Conservation (phyloP, 2,888 invertebrate species). For the Antitype chi region DNA sequence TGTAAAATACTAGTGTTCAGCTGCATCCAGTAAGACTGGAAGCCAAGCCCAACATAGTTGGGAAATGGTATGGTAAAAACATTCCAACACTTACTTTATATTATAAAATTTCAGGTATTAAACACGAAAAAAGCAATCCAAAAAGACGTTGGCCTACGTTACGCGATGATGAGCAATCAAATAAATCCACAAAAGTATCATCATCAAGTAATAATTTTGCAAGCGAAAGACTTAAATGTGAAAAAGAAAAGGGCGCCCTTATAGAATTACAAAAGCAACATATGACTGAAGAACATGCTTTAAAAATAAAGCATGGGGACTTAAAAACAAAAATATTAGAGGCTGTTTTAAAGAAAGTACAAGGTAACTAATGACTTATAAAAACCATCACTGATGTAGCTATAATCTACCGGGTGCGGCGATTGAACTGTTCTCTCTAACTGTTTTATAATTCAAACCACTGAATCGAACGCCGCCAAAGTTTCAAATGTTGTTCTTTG, state of each 20-base stretch:
- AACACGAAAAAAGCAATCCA: conserved; percentile 20
- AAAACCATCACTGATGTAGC: neutral
- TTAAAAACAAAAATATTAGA: conserved; percentile 38
- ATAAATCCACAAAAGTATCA: conserved; percentile 12
- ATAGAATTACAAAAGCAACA: conserved; percentile 22
- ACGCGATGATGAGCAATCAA: conserved; percentile 6
- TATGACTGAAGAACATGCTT: conserved; percentile 25
- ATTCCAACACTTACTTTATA: neutral
- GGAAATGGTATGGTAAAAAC: too few relatives aligned
- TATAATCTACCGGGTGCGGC: too few relatives aligned
- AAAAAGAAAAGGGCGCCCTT: conserved; percentile 25
- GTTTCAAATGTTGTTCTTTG: too few relatives aligned
- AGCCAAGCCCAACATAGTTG: too few relatives aligned
- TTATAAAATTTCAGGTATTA: conserved; percentile 25
- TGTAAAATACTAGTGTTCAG: too few relatives aligned
- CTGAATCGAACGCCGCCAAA: too few relatives aligned
- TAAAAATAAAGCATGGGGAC: conserved; percentile 27
- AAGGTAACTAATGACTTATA: conserved; percentile 8
- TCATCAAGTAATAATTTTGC: conserved; percentile 7
- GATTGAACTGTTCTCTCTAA: too few relatives aligned
- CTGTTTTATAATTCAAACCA: too few relatives aligned
- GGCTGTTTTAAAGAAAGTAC: conserved; percentile 28
- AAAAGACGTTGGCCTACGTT: conserved; percentile 19
- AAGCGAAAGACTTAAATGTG: conserved; percentile 19
- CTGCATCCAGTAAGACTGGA: too few relatives aligned